Evolutionary conservation across 1,140 invertebrate genomes (phyloP).

Genomic region (Dendroctonus ponderosae): DNA sequence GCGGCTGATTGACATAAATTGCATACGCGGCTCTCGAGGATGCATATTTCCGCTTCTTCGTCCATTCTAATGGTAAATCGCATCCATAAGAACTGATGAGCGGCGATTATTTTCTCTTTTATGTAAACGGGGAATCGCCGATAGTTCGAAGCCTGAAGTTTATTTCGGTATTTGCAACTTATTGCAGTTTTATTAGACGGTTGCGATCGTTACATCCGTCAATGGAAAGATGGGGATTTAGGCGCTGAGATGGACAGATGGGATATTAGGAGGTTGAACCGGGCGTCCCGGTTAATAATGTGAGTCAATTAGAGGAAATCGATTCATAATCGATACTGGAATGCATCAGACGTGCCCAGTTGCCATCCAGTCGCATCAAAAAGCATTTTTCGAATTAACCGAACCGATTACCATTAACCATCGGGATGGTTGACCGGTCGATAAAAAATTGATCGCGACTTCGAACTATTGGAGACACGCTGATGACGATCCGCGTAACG

Average conservation of each 20-base stretch:
- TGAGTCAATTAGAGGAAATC: constrained; percentile 22
- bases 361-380: constrained; percentile 11
- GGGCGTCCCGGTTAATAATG: constrained; percentile 12
- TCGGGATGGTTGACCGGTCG: constrained; percentile 25
- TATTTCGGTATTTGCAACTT: no score
- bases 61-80: background rate
- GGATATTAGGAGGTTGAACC: background rate
- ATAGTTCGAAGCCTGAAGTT: background rate
- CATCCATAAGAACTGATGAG: background rate
- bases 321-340: constrained; percentile 17
- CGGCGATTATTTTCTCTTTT: constrained; percentile 2
- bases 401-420: constrained; percentile 43
- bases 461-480: constrained; percentile 32
- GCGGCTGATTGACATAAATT: constrained; percentile 5
- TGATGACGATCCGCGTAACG: background rate
- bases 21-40: background rate
- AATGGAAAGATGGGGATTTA: background rate
- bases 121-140: constrained; percentile 2
- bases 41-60: constrained; percentile 7
- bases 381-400: constrained; percentile 39
- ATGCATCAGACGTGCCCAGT: constrained; percentile 16
- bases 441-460: constrained; percentile 23
- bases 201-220: no score
- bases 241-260: background rate
- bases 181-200: no score